Percentiles rank a stretch among this genome's conserved stretches.
Conservation (phyloP, 2,888 invertebrate species). For the Lithophane socia region DNA sequence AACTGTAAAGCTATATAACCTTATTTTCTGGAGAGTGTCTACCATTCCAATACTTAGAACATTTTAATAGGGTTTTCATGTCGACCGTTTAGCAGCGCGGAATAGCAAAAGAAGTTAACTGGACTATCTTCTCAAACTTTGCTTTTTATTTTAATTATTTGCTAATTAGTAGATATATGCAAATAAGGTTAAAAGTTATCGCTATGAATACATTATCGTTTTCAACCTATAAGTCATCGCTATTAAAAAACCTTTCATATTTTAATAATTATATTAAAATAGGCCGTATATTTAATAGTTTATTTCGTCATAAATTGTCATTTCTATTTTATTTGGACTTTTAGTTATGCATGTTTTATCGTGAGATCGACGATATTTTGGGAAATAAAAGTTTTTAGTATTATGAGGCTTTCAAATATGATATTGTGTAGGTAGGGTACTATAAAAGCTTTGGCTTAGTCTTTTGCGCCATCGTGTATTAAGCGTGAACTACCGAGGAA, state of each 20-base stretch:
- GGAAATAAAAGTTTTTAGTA: slow-evolving; percentile 26
- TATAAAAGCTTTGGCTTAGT: neutral
- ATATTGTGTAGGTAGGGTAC: too few species aligned
- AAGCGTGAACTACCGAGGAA: too few species aligned
- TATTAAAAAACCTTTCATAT: slow-evolving; percentile 26
- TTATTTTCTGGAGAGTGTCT: too few species aligned
- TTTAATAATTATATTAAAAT: slow-evolving; percentile 24
- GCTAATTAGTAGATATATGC: slow-evolving; percentile 6
- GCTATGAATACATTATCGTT: neutral
- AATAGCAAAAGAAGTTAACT: too few species aligned
- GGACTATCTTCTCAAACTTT: neutral
- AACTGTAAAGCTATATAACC: too few species aligned
- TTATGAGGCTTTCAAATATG: slow-evolving; percentile 5
- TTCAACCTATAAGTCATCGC: slow-evolving; percentile 4
- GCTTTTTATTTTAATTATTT: neutral
- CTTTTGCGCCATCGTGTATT: slow-evolving; percentile 17
- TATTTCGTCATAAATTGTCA: slow-evolving; percentile 35
- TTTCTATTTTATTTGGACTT: slow-evolving; percentile 30
- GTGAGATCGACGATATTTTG: slow-evolving; percentile 12
- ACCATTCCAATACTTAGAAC: too few species aligned
- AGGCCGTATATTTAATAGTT: slow-evolving; percentile 15
- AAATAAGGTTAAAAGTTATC: slow-evolving; percentile 16
- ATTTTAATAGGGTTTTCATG: too few species aligned
- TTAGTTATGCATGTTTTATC: slow-evolving; percentile 19
- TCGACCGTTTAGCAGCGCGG: too few species aligned